A percentile compares a stretch with the other conserved stretches of the same genome.
Conservation (phyloP, 2,888 invertebrate species). For the Galeruca laticollis region DNA sequence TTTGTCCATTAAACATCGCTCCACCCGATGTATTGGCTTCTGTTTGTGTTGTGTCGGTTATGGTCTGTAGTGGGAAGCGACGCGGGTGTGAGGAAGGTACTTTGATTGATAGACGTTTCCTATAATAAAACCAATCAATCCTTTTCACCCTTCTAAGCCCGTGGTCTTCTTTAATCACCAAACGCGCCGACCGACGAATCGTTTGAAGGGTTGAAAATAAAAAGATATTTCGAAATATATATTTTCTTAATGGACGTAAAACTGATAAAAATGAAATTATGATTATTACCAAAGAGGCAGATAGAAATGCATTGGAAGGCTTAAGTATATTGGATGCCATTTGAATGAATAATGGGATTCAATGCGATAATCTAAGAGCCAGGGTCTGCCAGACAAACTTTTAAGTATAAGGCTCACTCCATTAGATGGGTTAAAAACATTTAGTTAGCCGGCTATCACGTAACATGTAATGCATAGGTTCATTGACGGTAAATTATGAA, state of each 20-base stretch:
- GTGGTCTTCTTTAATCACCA: slow-evolving; percentile 56
- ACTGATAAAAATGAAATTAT: neutral
- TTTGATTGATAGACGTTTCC: slow-evolving; percentile 58
- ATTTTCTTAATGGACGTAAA: neutral
- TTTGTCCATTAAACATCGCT: slow-evolving; percentile 40
- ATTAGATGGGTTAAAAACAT: too few relatives aligned
- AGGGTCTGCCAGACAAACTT: too few relatives aligned
- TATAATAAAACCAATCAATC: slow-evolving; percentile 58
- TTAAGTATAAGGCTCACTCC: too few relatives aligned
- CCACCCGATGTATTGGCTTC: slow-evolving; percentile 43
- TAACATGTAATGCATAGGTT: too few relatives aligned
- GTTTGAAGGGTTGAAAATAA: neutral
- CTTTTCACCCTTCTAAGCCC: slow-evolving; percentile 33
- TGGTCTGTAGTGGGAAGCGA: slow-evolving; percentile 40
- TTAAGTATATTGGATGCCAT: too few relatives aligned
- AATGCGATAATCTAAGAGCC: too few relatives aligned
- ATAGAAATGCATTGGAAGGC: too few relatives aligned
- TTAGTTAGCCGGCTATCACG: too few relatives aligned
- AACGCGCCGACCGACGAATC: slow-evolving; percentile 1
- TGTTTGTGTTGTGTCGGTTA: slow-evolving; percentile 52
- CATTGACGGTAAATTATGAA: too few relatives aligned
- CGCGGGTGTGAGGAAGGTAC: slow-evolving; percentile 45
- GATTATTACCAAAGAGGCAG: neutral
- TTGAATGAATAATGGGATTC: neutral
- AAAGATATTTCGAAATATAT: neutral